phyloP scores from a whole-genome alignment of 1,140 invertebrate species.

The Leptinotarsa defecta region DNA sequence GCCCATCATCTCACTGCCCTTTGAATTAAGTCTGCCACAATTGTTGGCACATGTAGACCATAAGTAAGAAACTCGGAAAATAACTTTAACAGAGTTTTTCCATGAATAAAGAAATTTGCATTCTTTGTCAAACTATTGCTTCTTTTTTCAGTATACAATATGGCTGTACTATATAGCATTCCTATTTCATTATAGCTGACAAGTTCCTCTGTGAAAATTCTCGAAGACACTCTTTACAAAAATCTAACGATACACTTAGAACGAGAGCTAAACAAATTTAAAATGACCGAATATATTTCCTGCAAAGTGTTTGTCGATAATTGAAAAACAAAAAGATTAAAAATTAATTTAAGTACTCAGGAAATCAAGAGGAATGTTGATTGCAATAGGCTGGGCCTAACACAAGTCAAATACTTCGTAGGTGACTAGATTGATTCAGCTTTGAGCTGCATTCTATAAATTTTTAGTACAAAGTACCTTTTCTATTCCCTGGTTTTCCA shows the following conservation, averaged over 20 bases:
- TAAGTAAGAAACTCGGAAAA: too few species aligned
- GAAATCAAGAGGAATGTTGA: neutral
- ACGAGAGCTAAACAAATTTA: neutral
- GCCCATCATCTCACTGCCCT: too few species aligned
- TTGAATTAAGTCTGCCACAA: too few species aligned
- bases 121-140: too few species aligned
- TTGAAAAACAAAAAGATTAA: neutral
- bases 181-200: too few species aligned
- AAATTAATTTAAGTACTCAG: slow-evolving; percentile 6
- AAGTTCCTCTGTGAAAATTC: too few species aligned
- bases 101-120: too few species aligned
- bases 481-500: neutral
- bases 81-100: too few species aligned
- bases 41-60: too few species aligned
- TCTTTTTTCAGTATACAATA: too few species aligned
- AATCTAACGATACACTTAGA: neutral
- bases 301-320: slow-evolving; percentile 8
- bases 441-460: neutral
- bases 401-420: slow-evolving; percentile 12
- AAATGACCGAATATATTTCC: neutral
- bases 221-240: neutral
- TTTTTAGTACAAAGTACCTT: slow-evolving; percentile 11
- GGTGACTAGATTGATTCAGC: slow-evolving; percentile 7
- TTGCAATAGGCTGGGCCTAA: neutral
- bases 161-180: too few species aligned